These are phyloP conservation scores for Sthenelais limicola DNA, from an alignment of 2,888 invertebrate species.

Conservation along the genomic window DNA sequence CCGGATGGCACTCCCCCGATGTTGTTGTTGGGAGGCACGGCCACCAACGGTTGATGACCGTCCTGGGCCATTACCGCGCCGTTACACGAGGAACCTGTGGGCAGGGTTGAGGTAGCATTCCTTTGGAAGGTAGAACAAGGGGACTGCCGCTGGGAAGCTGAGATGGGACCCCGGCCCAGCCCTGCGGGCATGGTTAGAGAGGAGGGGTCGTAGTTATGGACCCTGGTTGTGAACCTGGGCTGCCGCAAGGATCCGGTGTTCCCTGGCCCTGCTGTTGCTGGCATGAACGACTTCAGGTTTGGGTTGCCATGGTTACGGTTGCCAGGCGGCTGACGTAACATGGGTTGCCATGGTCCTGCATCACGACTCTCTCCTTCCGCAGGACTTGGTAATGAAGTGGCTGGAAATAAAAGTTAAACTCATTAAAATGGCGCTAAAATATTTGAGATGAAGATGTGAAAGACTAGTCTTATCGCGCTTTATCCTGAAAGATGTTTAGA, in stretches of 20 bases:
- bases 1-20: no score
- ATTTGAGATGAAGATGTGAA: not conserved
- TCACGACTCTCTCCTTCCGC: constrained; percentile 25
- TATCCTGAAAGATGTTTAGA: not conserved
- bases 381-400: constrained; percentile 34
- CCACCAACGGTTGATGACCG: not conserved
- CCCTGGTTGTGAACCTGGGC: constrained; percentile 25
- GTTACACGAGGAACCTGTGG: not conserved
- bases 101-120: not conserved
- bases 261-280: constrained; percentile 8
- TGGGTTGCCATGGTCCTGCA: constrained; percentile 35
- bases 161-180: constrained; percentile 22
- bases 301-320: constrained; percentile 8
- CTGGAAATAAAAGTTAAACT: constrained; percentile 25
- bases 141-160: constrained; percentile 21
- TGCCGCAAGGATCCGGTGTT: constrained; percentile 28
- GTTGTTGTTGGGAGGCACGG: constrained; percentile 25
- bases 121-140: constrained; percentile 22
- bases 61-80: not conserved
- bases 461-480: no score
- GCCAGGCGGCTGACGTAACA: constrained; percentile 32
- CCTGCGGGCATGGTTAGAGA: constrained; percentile 35
- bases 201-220: constrained; percentile 37
- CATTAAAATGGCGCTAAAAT: not conserved
- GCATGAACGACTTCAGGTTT: not conserved